These are phyloP conservation scores for Leptopilina myrica DNA, from an alignment of 2,888 invertebrate species.

Conservation along the genomic window DNA sequence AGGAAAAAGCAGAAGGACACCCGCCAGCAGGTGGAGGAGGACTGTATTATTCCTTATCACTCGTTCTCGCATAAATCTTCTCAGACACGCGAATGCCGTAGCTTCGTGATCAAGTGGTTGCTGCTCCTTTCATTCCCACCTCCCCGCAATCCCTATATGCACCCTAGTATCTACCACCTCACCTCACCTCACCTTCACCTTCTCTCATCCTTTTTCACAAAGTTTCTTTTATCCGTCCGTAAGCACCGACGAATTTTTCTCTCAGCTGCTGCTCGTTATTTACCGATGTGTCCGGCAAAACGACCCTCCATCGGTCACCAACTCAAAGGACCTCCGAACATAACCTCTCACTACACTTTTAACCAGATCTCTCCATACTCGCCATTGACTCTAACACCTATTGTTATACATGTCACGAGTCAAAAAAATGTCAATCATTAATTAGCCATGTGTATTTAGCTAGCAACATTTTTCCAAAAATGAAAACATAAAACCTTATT, in stretches of 20 bases:
- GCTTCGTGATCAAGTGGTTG: conserved; percentile 55
- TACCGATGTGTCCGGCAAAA: conserved; percentile 53
- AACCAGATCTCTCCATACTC: conserved; percentile 14
- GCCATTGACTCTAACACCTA: conserved; percentile 4
- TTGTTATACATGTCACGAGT: too few relatives aligned
- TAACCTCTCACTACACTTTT: conserved; percentile 36
- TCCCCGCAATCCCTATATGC: conserved; percentile 28
- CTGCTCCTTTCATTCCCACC: conserved; percentile 42
- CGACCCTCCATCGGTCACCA: conserved; percentile 51
- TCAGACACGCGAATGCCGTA: conserved; percentile 62
- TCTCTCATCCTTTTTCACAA: conserved; percentile 35
- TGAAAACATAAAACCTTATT: too few relatives aligned
- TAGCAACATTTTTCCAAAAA: too few relatives aligned
- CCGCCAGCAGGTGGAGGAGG: conserved; percentile 67
- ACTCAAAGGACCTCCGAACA: conserved; percentile 40
- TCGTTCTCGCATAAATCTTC: conserved; percentile 66
- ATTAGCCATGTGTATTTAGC: too few relatives aligned
- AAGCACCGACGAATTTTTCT: conserved; percentile 54
- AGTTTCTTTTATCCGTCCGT: conserved; percentile 45
- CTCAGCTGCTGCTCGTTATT: conserved; percentile 49
- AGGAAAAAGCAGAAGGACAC: conserved; percentile 59
- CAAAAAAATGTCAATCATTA: too few relatives aligned
- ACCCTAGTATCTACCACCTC: conserved; percentile 37
- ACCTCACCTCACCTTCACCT: conserved; percentile 39
- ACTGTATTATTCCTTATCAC: conserved; percentile 71